Conservation (phyloP, 1,140 invertebrate species). For the Conus betulinus region DNA sequence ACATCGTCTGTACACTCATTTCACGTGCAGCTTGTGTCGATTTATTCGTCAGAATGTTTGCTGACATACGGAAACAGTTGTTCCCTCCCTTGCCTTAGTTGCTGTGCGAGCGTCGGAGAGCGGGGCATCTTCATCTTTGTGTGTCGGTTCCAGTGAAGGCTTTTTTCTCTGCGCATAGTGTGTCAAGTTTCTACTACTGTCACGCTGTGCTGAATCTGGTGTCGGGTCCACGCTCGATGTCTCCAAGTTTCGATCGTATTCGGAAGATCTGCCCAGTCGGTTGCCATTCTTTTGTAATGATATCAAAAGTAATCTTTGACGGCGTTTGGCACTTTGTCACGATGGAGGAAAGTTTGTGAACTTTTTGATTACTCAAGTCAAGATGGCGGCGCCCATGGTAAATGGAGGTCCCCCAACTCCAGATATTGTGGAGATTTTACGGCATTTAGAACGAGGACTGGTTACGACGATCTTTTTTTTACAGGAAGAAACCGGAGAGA, state of each 20-base stretch:
- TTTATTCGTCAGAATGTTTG: neutral
- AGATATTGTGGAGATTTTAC: conserved; percentile 75
- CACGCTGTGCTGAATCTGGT: neutral
- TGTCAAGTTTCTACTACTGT: neutral
- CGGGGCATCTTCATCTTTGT: conserved; percentile 3
- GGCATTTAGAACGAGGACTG: conserved; percentile 89
- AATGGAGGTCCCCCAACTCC: conserved; percentile 56
- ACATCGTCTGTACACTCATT: neutral
- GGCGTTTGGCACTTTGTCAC: neutral
- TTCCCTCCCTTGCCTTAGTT: neutral
- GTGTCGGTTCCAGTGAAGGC: neutral
- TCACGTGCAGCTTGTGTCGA: neutral
- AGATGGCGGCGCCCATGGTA: conserved; percentile 60
- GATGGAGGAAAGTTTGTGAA: neutral
- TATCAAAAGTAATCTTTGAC: neutral
- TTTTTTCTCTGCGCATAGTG: neutral
- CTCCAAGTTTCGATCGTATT: too few species aligned
- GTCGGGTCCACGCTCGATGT: too few species aligned
- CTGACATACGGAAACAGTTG: neutral
- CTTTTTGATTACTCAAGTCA: conserved; percentile 6
- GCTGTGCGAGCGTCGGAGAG: neutral
- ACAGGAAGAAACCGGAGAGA: conserved; percentile 88
- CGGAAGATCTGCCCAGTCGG: neutral
- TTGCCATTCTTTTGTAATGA: neutral
- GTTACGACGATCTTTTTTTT: conserved; percentile 90